phyloP scores from a whole-genome alignment of 2,113 vertebrate genomes.

The Lasiurus borealis region DNA sequence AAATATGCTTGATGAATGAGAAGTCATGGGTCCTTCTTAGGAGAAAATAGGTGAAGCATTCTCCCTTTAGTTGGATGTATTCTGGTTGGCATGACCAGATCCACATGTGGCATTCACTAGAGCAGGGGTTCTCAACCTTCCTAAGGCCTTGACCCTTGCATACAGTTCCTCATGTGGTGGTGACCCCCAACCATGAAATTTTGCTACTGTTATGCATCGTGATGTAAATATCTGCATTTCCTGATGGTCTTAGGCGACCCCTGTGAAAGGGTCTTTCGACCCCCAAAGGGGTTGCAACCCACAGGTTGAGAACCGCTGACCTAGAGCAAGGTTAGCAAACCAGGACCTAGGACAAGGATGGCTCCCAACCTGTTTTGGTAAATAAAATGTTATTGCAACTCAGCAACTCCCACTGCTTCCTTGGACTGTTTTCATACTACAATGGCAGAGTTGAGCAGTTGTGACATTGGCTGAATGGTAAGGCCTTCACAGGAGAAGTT shows the following conservation, averaged over 20 bases:
- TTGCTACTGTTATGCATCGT: too few species aligned
- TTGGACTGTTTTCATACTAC: neutral
- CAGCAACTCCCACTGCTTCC: neutral
- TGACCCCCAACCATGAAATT: too few species aligned
- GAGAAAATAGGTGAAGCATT: neutral
- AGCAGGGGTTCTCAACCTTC: too few species aligned
- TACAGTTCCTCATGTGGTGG: too few species aligned
- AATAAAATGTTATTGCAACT: constrained; percentile 33
- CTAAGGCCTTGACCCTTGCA: too few species aligned
- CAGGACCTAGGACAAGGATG: neutral
- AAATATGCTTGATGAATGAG: neutral
- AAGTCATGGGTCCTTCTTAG: neutral
- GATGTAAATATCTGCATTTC: too few species aligned
- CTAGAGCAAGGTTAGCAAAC: neutral
- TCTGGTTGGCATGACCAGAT: neutral
- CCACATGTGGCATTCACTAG: neutral
- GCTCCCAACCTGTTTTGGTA: neutral
- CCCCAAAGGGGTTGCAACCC: too few species aligned
- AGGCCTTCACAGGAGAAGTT: neutral
- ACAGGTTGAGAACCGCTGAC: too few species aligned
- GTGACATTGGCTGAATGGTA: neutral
- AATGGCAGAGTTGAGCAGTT: neutral
- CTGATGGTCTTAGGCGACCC: too few species aligned
- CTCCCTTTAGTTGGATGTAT: neutral
- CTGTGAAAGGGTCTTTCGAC: too few species aligned